Base-by-base conservation (phyloP, 35 echinoderm and acorn worm genomes). In the Eucidaris tribuloides region DNA sequence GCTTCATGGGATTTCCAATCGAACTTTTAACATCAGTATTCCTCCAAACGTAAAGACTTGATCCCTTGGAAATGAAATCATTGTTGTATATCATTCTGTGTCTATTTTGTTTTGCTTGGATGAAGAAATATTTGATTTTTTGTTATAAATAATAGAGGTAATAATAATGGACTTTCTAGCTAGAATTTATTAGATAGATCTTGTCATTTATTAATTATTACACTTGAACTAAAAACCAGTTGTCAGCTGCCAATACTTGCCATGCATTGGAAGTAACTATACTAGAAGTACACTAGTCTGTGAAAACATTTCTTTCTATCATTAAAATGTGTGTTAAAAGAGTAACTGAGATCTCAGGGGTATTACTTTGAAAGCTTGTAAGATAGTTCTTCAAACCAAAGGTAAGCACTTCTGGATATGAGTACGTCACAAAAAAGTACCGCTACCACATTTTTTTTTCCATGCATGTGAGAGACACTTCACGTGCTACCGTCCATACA, bases 81-180 rank as follows among this genome's bases (percentile, higher is more conserved):
- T 32, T 64, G 61, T 63, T 63, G 60, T 31, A 32, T 64, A 64
- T 32, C 61, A 64, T n/a, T n/a, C n/a, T 74, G 68, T 74, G 68
- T 74, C 24, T 42, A 74, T 74, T 74, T 38, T 74, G 35, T 64
- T 64, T 33, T 74, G 68, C 40, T 74, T 74, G 68, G 68, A 74
- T 74, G 61, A 64, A n/a, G n/a, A 31, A 32, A 64, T 64, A 64
- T 27, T 32, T 32, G 61, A 64, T 64, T 64, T 27, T 32, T 64
- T 64, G 61, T 64, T 64, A 34, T 64, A 64, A 64, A 34, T 64
- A 64, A n/a, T n/a, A n/a, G n/a, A n/a, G n/a, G n/a, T n/a, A 27
- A 64, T 27, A 64, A 32, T 64, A 64, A 34, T 64, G 37, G 28
- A 64, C 3, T 20, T 24, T 25, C 68, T 74, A 74, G 68, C 68